Percentiles rank a stretch among this genome's conserved stretches.
phyloP scores from a whole-genome alignment of 2,113 vertebrate species.

The Corvus moneduloides region DNA sequence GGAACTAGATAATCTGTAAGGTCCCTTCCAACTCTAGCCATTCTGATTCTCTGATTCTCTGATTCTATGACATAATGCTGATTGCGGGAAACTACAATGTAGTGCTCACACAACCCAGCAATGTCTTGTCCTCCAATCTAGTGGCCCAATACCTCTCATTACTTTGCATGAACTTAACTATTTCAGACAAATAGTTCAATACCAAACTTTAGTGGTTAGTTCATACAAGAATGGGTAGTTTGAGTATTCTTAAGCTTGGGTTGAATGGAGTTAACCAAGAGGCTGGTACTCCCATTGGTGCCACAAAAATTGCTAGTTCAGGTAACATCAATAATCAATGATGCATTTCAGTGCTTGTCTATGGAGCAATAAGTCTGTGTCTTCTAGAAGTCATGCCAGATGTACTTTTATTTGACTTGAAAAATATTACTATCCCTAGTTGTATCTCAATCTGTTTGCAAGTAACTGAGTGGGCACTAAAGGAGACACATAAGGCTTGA shows the following conservation, averaged over 20 bases:
- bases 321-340: neutral
- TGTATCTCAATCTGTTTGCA: neutral
- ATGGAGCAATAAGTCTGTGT: neutral
- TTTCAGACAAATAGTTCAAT: neutral
- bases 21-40: neutral
- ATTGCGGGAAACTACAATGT: neutral
- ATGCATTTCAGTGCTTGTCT: neutral
- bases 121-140: neutral
- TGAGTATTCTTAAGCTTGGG: neutral
- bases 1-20: neutral
- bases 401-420: neutral
- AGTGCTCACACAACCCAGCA: accelerated
- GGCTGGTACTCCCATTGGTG: neutral
- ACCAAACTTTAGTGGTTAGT: neutral
- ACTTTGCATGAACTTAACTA: neutral
- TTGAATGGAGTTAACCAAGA: neutral
- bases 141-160: neutral
- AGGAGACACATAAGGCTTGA: neutral
- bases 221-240: neutral
- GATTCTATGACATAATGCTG: neutral
- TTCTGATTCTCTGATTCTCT: neutral
- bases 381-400: neutral
- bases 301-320: neutral
- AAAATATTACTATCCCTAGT: neutral
- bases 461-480: neutral